Conservation (phyloP, 2,797 vertebrate species). For the Sebastolobus alascanus region DNA sequence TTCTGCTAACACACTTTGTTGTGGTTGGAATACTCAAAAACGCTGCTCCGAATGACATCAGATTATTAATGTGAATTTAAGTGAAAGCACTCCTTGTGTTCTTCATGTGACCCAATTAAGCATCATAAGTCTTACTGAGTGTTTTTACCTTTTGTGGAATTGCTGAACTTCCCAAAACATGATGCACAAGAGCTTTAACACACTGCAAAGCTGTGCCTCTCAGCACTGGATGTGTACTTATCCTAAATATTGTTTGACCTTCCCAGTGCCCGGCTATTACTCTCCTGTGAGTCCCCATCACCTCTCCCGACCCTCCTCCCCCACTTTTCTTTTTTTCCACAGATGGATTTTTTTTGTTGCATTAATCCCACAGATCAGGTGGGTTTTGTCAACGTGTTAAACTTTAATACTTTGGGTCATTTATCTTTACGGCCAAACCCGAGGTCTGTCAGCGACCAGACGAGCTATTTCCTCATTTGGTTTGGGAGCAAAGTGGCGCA, state of each 20-base stretch:
- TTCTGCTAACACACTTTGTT: constrained; percentile 38
- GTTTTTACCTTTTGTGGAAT: constrained; percentile 11
- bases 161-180: constrained; percentile 21
- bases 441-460: constrained; percentile 90
- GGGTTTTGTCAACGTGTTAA: constrained; percentile 89
- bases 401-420: constrained; percentile 89
- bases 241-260: constrained; percentile 85
- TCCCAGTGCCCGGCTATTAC: constrained; percentile 72
- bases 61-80: constrained; percentile 60
- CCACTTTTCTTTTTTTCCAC: constrained; percentile 48
- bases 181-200: background rate
- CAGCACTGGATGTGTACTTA: constrained; percentile 76
- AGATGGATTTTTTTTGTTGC: constrained; percentile 84
- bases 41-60: constrained; percentile 39
- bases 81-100: constrained; percentile 52
- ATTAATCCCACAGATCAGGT: constrained; percentile 89
- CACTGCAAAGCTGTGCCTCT: constrained; percentile 34
- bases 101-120: constrained; percentile 39
- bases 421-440: constrained; percentile 88
- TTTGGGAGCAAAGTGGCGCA: constrained; percentile 82
- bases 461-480: constrained; percentile 90
- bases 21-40: constrained; percentile 41
- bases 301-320: constrained; percentile 4
- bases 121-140: constrained; percentile 22
- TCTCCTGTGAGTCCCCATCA: constrained; percentile 74